phyloP scores from a whole-genome alignment of 2,113 vertebrate genomes.

The Myrmophylax atrothorax region DNA sequence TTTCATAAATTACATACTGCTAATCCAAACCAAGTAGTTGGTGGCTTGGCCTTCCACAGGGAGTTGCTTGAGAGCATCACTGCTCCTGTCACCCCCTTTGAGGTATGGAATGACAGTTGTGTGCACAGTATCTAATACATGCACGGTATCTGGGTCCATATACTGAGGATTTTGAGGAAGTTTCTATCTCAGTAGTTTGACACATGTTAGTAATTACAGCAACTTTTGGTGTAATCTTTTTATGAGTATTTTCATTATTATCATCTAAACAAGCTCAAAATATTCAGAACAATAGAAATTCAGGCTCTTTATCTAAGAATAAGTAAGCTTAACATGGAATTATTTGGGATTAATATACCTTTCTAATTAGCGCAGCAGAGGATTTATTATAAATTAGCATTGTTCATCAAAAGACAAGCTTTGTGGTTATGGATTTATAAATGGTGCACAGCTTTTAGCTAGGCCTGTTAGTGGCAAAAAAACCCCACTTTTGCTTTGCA shows the following conservation, averaged over 20 bases:
- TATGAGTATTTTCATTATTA: background rate
- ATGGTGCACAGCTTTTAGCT: background rate
- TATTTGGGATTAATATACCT: background rate
- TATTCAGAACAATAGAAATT: background rate
- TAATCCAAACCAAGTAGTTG: background rate
- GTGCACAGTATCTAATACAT: background rate
- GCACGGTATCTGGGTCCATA: background rate
- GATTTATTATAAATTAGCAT: background rate
- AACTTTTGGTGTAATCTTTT: background rate
- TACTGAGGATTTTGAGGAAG: background rate
- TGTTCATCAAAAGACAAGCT: background rate
- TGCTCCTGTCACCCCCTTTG: accelerated
- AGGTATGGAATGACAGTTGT: background rate
- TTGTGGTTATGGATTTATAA: background rate
- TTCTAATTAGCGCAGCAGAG: background rate
- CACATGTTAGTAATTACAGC: background rate
- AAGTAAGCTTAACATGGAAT: background rate
- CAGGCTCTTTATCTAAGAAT: background rate
- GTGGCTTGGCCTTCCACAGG: background rate
- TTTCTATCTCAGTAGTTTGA: background rate
- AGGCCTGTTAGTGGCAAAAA: background rate
- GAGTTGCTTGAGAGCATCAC: background rate
- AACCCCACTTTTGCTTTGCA: background rate
- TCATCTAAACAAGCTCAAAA: background rate
- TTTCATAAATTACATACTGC: background rate